phyloP scores from a whole-genome alignment of 2,888 invertebrate species.

The Drosophila pseudotakahashii region DNA sequence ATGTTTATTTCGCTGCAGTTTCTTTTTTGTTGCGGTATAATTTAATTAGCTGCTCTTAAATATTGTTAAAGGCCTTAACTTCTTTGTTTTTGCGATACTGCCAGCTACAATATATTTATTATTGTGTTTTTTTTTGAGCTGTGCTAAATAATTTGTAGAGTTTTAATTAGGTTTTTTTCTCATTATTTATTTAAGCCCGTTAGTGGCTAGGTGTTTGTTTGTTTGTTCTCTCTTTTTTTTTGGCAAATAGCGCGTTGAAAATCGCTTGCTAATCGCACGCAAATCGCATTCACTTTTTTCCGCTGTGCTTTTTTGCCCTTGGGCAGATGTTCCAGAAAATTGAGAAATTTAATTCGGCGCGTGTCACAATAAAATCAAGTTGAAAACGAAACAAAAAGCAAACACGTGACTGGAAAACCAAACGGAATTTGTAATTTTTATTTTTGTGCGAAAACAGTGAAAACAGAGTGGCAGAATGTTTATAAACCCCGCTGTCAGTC shows the following conservation, averaged over 20 bases:
- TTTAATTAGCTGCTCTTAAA: slow-evolving; percentile 59
- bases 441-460: slow-evolving; percentile 11
- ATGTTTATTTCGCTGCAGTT: slow-evolving; percentile 23
- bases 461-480: slow-evolving; percentile 31
- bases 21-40: slow-evolving; percentile 47
- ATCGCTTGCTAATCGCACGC: slow-evolving; percentile 39
- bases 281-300: slow-evolving; percentile 29
- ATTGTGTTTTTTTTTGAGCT: neutral
- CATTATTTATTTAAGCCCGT: slow-evolving; percentile 21
- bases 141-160: slow-evolving; percentile 43
- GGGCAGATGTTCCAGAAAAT: slow-evolving; percentile 16
- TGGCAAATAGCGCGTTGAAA: slow-evolving; percentile 21
- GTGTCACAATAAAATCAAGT: slow-evolving; percentile 40
- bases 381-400: slow-evolving; percentile 28
- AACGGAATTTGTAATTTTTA: slow-evolving; percentile 25
- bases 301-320: slow-evolving; percentile 9
- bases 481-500: slow-evolving; percentile 18
- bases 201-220: neutral
- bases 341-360: slow-evolving; percentile 32
- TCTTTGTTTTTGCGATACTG: slow-evolving; percentile 12
- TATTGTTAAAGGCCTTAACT: slow-evolving; percentile 2
- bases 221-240: slow-evolving; percentile 5
- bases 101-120: slow-evolving; percentile 1
- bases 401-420: slow-evolving; percentile 40
- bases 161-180: slow-evolving; percentile 54